Conservation (phyloP, 1,140 invertebrate species). For the Meloidogyne exigua region DNA sequence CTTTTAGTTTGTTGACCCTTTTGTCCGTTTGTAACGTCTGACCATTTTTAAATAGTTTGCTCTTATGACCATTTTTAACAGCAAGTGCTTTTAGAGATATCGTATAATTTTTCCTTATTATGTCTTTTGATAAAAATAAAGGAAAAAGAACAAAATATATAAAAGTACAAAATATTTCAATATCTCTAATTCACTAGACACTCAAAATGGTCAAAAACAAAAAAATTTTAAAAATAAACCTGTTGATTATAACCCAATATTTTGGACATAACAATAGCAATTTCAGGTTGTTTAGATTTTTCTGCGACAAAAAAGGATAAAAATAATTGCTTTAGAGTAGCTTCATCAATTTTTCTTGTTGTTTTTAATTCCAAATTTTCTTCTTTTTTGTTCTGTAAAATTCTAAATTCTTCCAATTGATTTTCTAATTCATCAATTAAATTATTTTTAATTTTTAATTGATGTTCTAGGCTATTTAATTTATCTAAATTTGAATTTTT, state of each 20-base stretch:
- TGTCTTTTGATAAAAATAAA: not conserved
- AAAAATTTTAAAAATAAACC: conserved; percentile 3
- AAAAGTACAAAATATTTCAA: too few species aligned
- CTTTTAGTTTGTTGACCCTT: not conserved
- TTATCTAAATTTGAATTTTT: not conserved
- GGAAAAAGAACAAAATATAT: not conserved
- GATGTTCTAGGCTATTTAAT: not conserved
- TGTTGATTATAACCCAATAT: conserved; percentile 37
- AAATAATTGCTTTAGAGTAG: conserved; percentile 38
- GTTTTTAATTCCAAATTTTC: not conserved
- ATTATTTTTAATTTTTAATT: conserved; percentile 28
- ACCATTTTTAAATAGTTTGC: too few species aligned
- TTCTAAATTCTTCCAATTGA: conserved; percentile 36
- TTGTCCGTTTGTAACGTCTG: too few species aligned
- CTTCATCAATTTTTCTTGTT: conserved; percentile 38
- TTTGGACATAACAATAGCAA: conserved; percentile 37
- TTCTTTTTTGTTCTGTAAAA: conserved; percentile 8
- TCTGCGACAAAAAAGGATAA: conserved; percentile 36
- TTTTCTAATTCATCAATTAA: conserved; percentile 41
- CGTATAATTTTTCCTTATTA: not conserved
- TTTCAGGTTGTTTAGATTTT: conserved; percentile 39
- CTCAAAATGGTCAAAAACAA: not conserved
- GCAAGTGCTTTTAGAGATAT: not conserved
- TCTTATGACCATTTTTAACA: not conserved
- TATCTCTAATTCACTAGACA: too few species aligned